Conservation (phyloP, 2,797 vertebrate genomes). For the Tarsius wallacei region DNA sequence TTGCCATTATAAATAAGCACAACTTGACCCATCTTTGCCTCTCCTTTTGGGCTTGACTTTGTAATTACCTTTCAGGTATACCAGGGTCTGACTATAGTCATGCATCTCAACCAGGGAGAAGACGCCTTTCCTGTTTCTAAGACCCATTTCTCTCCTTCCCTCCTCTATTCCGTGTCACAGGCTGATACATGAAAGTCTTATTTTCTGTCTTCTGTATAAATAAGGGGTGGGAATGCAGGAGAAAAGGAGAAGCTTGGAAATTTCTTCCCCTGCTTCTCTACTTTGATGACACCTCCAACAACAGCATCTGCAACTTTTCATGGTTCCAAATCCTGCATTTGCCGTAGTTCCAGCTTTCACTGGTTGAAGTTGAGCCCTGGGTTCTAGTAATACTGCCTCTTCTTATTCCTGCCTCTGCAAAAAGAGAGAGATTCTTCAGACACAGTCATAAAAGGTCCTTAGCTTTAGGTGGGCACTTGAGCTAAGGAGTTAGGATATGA, state of each 20-base stretch:
- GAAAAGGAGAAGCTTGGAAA: not conserved
- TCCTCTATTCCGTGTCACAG: not conserved
- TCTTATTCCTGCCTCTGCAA: not conserved
- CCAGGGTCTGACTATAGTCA: not conserved
- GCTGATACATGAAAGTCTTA: not conserved
- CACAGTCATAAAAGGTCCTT: not conserved
- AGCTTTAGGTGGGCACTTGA: slow-evolving; percentile 6
- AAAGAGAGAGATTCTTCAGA: not conserved
- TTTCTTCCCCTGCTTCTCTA: not conserved
- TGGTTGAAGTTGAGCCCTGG: not conserved
- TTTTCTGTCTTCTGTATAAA: not conserved
- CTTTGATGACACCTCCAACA: not conserved
- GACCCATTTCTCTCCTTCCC: not conserved
- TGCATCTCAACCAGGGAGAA: not conserved
- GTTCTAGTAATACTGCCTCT: not conserved
- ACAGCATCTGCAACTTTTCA: accelerated
- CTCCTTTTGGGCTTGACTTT: not conserved
- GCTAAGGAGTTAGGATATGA: not conserved
- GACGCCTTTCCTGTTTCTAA: not conserved
- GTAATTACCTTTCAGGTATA: not conserved
- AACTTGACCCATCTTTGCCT: not conserved
- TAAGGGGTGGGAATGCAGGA: not conserved
- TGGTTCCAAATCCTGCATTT: not conserved
- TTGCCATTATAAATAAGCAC: not conserved
- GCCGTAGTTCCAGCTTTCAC: not conserved